Evolutionary conservation across 2,888 invertebrate genomes (phyloP).

Genomic region (Cloeon dipterum): DNA sequence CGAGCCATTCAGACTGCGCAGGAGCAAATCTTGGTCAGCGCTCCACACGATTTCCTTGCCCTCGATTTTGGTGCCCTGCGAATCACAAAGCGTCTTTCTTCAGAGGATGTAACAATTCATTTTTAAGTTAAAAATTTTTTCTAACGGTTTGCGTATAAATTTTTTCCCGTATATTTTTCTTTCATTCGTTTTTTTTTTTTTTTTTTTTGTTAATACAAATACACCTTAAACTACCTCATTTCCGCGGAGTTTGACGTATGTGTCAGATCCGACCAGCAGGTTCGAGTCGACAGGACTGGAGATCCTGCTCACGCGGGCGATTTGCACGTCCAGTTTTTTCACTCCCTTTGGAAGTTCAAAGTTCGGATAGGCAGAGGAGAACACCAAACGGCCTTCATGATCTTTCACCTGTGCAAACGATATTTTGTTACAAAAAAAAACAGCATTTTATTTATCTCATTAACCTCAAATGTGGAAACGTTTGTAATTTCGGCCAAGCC

Average conservation of each 20-base stretch:
- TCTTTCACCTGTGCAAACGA: background rate
- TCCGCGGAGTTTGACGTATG: conserved; percentile 42
- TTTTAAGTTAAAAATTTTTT: background rate
- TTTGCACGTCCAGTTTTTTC: conserved; percentile 15
- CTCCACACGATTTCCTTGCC: conserved; percentile 44
- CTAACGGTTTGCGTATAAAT: too few relatives aligned
- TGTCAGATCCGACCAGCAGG: conserved; percentile 41
- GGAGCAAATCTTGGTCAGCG: conserved; percentile 54
- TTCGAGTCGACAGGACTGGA: conserved; percentile 47
- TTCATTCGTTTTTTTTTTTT: background rate
- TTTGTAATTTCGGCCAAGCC: conserved; percentile 11
- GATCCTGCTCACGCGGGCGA: conserved; percentile 25
- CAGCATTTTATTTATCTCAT: background rate
- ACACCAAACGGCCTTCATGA: conserved; percentile 25
- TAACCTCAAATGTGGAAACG: conserved; percentile 31
- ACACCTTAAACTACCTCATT: conserved; percentile 31
- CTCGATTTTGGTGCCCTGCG: conserved; percentile 12
- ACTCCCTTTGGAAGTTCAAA: conserved; percentile 46
- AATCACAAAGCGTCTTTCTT: conserved; percentile 3
- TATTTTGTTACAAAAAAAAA: background rate
- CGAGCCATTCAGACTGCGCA: conserved; percentile 54
- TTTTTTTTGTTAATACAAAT: background rate
- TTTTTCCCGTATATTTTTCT: too few relatives aligned
- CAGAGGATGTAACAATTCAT: background rate
- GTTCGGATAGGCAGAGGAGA: conserved; percentile 49